Evolutionary conservation across 2,113 vertebrate genomes (phyloP), one percentile per base, ranked within the genome.

Genomic region (Tricholaema leucomelas): DNA sequence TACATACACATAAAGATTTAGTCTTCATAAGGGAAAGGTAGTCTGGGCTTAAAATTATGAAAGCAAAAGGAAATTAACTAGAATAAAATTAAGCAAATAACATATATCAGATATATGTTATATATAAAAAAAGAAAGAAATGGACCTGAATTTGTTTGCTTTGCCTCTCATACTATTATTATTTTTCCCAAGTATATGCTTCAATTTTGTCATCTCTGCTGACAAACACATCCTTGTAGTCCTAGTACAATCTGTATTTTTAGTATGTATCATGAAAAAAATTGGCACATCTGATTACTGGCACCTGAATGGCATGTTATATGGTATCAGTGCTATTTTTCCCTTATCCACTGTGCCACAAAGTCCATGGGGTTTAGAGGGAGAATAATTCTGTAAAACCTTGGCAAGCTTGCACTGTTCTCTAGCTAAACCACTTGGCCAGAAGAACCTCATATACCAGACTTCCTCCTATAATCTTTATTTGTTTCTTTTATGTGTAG

Each of bases 401-500:
- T 25, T 91, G 78, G 67, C 63, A 90, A 69, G 44, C 36, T 82
- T 52, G 27, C 64, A 14, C 27, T 48, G 36, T 88, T 56, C 91
- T 89, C 36, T 75, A 81, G 71, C 42, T 91, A 75, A 87, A 86
- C 28, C 59, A 18, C 42, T 70, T 80, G 75, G 42, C 59, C 79
- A 46, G 64, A 88, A 36, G 33, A 42, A 27, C 30, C n/a, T 76
- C 46, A 25, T 63, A 84, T 36, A 80, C 25, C 52, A 60, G 64
- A 42, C 92, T 85, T 91, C 6, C 64, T 67, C n/a, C 38, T 85
- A n/a, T 87, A 94, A 94, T 85, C 75, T 92, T 65, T 20, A 40
- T 89, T 96, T 3, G 0, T 89, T 89, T 87, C 88, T 87, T 92
- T 64, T 44, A 70, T 60, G 64, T 82, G 67, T 89, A 52, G 42